phyloP scores from a whole-genome alignment of 2,888 invertebrate species.

The Uropetala carovei region DNA sequence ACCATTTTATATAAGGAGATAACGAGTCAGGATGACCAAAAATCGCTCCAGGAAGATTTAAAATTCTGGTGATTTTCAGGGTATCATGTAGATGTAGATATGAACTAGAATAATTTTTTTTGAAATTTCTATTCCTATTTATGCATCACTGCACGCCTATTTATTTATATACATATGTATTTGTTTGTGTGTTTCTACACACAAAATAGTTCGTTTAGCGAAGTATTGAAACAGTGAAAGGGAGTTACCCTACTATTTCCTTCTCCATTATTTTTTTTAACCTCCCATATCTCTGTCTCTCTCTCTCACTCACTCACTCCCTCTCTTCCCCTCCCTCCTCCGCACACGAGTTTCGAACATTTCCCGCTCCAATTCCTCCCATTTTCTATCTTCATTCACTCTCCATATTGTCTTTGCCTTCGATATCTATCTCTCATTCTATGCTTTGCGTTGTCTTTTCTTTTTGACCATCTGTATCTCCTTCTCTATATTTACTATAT shows the following conservation, averaged over 20 bases:
- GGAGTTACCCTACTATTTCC: not conserved
- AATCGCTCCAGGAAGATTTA: too few species aligned
- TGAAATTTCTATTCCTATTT: too few species aligned
- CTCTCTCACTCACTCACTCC: not conserved
- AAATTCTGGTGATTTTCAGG: too few species aligned
- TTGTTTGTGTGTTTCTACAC: too few species aligned
- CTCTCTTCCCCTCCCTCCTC: not conserved
- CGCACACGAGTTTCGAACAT: not conserved
- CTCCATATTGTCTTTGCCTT: not conserved
- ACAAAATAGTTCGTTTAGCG: too few species aligned
- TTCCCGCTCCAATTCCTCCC: not conserved
- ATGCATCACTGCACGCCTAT: too few species aligned
- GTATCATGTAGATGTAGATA: too few species aligned
- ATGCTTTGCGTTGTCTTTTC: not conserved
- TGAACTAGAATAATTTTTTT: too few species aligned
- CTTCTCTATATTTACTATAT: not conserved
- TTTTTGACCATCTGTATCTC: not conserved
- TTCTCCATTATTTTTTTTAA: not conserved
- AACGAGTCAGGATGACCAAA: too few species aligned
- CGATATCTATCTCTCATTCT: not conserved
- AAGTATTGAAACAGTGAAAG: too few species aligned
- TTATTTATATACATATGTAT: too few species aligned
- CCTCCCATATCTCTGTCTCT: not conserved
- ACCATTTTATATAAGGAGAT: too few species aligned
- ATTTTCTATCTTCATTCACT: not conserved